These are phyloP conservation scores for Spisula subtruncata DNA, from an alignment of 2,888 invertebrate species.

Conservation along the genomic window DNA sequence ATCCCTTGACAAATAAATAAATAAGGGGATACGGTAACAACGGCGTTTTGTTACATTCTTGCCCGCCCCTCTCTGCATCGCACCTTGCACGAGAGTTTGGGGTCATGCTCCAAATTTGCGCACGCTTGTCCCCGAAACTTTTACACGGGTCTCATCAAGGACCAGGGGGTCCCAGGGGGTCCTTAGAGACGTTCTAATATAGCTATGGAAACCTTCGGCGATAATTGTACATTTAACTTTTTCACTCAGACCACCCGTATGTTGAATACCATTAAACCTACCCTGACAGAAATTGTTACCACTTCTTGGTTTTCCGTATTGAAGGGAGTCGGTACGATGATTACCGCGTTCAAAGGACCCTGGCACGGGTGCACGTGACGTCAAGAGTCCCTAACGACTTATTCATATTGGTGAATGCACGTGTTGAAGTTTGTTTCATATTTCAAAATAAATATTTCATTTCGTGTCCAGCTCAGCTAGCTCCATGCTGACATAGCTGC, in stretches of 20 bases:
- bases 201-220: neutral
- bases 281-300: neutral
- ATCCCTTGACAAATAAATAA: neutral
- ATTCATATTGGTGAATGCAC: too few relatives aligned
- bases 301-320: neutral
- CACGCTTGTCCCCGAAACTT: neutral
- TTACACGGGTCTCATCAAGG: neutral
- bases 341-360: too few relatives aligned
- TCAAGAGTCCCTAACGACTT: too few relatives aligned
- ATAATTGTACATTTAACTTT: conserved; percentile 9
- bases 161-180: conserved; percentile 17
- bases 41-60: neutral
- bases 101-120: conserved; percentile 16
- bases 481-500: too few relatives aligned
- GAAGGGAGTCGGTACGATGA: neutral
- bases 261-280: neutral
- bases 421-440: too few relatives aligned
- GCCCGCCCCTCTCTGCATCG: neutral
- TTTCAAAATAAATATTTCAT: too few relatives aligned
- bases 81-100: conserved; percentile 19
- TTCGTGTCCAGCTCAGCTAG: too few relatives aligned
- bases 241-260: conserved; percentile 6
- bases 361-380: too few relatives aligned
- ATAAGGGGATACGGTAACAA: neutral
- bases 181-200: neutral